Base-by-base conservation (phyloP, 2,888 invertebrate species). In the Cacoxenus indagator region DNA sequence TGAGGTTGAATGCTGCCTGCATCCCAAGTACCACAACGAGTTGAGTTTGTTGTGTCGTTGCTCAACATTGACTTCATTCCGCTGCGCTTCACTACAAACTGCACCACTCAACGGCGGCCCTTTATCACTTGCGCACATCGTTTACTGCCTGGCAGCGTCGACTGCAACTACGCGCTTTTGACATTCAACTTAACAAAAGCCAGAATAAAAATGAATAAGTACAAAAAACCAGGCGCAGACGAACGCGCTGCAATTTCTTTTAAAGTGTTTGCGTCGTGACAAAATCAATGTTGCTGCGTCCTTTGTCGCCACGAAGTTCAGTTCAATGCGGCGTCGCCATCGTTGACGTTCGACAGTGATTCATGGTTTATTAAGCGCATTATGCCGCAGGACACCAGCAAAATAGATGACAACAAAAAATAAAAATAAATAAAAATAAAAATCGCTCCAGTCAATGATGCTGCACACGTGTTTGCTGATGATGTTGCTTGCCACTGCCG, bases 311-410 rank as follows among this genome's bases (percentile, higher is more conserved):
- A 29, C 31, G 29, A 17, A 70, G 71, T 45, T 43, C 64, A 46
- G 45, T 46, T 61, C 75, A 77, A 76, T 75, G 75, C 74, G 72
- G 73, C 76, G 73, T 71, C 75, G 72, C 79, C 76, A 74, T 77
- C 75, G 75, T 74, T 79, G 79, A 79, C 82, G 77, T 76, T 77
- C 78, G 81, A 81, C 81, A 81, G 83, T 85, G 85, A 85, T 86
- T 85, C 85, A 85, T 85, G 85, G 86, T 85, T 85, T 85, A 85
- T 85, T 85, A 85, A 85, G 85, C 86, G 83, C 81, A 85, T 85
- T 85, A 85, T 84, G 83, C 85, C 83, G 85, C 83, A 84, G 82
- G 81, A 83, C 72, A 78, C 83, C n/a, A 57, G 59, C 55, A 64
- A 37, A 45, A 55, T 37, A 69, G 64, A 65, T 69, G 37, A 69